Percentiles rank a stretch among this genome's conserved stretches.
These are phyloP conservation scores for Lottia scabra DNA, from an alignment of 2,888 invertebrate species.

Conservation along the genomic window DNA sequence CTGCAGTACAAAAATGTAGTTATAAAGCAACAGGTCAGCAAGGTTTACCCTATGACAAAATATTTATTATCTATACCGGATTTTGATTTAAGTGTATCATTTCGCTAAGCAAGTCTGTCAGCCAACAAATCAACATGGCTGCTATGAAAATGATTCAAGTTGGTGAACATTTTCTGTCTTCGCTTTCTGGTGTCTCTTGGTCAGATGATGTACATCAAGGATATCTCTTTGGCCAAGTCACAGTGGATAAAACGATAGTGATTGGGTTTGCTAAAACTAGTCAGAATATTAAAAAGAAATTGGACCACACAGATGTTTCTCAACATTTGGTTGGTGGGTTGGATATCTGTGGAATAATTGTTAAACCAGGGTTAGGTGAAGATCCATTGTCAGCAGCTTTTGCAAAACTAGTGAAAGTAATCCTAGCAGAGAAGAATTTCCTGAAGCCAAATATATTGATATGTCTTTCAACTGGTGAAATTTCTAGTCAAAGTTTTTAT, in stretches of 20 bases:
- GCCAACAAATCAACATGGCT: too few relatives aligned
- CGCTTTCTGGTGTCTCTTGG: too few relatives aligned
- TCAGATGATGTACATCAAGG: background rate
- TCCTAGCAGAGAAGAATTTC: background rate
- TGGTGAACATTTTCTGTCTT: too few relatives aligned
- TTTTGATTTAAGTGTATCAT: too few relatives aligned
- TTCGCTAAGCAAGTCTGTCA: too few relatives aligned
- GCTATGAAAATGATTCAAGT: too few relatives aligned
- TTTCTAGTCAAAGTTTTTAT: background rate
- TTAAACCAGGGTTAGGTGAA: background rate
- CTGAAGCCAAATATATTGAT: too few relatives aligned
- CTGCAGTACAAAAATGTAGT: too few relatives aligned
- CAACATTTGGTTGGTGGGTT: background rate
- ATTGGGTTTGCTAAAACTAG: background rate
- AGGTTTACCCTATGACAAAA: too few relatives aligned
- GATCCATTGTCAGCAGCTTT: background rate
- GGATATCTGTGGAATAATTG: background rate
- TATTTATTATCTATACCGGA: too few relatives aligned
- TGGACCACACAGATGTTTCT: background rate
- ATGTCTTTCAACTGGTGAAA: background rate
- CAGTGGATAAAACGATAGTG: background rate
- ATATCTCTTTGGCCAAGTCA: background rate
- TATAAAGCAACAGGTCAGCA: too few relatives aligned
- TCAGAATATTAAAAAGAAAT: background rate
- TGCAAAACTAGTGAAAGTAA: background rate